Evolutionary conservation across 2,113 vertebrate genomes (phyloP).

Genomic region (Leptobrachium leishanense): DNA sequence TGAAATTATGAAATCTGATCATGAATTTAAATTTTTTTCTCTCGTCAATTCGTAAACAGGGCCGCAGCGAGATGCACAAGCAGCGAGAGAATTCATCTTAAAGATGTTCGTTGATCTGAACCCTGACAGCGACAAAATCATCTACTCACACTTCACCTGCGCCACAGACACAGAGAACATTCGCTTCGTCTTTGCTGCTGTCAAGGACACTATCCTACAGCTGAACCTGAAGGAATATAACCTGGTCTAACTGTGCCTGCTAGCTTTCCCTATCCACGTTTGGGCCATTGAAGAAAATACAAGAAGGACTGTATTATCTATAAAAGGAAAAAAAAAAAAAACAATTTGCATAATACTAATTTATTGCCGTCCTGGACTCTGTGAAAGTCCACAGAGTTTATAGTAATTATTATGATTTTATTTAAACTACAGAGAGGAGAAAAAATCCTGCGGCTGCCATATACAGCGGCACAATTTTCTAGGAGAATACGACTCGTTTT

Average conservation of each 20-base stretch:
- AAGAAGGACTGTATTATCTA: conserved; percentile 78
- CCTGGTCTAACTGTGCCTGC: conserved; percentile 77
- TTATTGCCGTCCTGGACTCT: conserved; percentile 87
- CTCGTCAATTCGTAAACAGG: conserved; percentile 61
- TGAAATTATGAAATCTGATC: too few species aligned
- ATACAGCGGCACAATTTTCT: conserved; percentile 72
- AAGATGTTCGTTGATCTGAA: conserved; percentile 98
- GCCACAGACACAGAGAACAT: conserved; percentile 97
- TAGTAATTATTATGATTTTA: conserved; percentile 86
- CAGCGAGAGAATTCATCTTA: conserved; percentile 91
- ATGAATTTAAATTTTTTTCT: not conserved
- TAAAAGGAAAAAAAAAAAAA: conserved; percentile 61
- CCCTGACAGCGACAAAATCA: conserved; percentile 92
- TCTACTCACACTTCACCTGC: conserved; percentile 97
- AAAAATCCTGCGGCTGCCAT: conserved; percentile 64
- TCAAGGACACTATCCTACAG: conserved; percentile 95
- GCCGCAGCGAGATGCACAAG: conserved; percentile 86
- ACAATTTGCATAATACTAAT: conserved; percentile 86
- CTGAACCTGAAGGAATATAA: conserved; percentile 95
- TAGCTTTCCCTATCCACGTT: conserved; percentile 54
- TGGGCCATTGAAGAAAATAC: conserved; percentile 58
- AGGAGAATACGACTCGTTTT: conserved; percentile 75
- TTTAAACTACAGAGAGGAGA: conserved; percentile 78
- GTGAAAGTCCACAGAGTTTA: conserved; percentile 68
- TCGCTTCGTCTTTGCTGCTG: conserved; percentile 92